Percentiles rank a stretch among this genome's conserved stretches.
phyloP scores from a whole-genome alignment of 2,797 vertebrate species.

The Sebastes trivittatus region DNA sequence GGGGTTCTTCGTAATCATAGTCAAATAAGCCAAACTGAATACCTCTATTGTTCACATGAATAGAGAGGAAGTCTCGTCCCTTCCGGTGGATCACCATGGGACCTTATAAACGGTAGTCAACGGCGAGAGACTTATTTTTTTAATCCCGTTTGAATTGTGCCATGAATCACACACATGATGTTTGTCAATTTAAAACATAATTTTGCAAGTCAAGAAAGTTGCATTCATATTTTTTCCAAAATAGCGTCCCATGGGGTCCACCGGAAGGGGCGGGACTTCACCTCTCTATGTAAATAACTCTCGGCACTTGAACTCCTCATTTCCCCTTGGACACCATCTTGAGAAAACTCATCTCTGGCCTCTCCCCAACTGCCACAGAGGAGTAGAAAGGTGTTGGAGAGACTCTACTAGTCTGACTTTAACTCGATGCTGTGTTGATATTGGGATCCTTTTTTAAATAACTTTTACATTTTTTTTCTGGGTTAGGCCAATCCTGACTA shows the following conservation, averaged over 20 bases:
- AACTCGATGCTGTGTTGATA: conserved; percentile 24
- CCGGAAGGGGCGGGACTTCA: too few species aligned
- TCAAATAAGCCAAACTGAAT: not conserved
- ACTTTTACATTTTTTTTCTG: not conserved
- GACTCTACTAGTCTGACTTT: conserved; percentile 2
- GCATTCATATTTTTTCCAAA: too few species aligned
- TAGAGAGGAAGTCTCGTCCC: too few species aligned
- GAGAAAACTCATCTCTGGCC: conserved; percentile 10
- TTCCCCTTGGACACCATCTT: not conserved
- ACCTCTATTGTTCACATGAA: not conserved
- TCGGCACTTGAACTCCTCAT: not conserved
- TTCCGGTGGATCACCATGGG: too few species aligned
- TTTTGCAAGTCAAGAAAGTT: too few species aligned
- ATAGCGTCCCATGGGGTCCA: too few species aligned
- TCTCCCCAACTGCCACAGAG: not conserved
- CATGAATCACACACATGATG: too few species aligned
- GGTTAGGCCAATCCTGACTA: not conserved
- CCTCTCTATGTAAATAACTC: not conserved
- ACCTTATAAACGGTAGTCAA: too few species aligned
- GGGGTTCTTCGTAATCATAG: not conserved
- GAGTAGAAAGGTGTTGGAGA: not conserved
- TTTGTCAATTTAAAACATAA: too few species aligned
- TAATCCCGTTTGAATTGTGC: too few species aligned
- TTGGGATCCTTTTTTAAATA: conserved; percentile 14
- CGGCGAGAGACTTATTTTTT: too few species aligned